A percentile compares a stretch with the other conserved stretches of the same genome.
These are phyloP conservation scores for Lanistes nyassanus DNA, from an alignment of 1,140 invertebrate species.

Conservation along the genomic window DNA sequence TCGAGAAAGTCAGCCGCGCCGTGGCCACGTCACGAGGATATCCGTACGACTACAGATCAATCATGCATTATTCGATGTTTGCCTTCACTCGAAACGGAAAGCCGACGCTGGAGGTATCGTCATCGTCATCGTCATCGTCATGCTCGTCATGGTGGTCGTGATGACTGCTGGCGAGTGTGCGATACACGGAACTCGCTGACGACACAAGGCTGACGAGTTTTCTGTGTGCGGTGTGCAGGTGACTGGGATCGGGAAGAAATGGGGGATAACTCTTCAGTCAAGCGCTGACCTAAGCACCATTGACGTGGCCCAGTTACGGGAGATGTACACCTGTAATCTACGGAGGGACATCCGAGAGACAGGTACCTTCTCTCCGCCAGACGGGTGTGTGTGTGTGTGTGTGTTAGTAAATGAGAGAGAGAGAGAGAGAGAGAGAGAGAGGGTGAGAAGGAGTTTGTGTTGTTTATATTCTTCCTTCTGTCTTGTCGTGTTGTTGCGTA, in stretches of 20 bases:
- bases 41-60: slow-evolving; percentile 81
- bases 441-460: neutral
- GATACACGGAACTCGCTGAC: neutral
- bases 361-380: too few relatives aligned
- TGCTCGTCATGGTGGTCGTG: too few relatives aligned
- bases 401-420: too few relatives aligned
- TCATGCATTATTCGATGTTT: slow-evolving; percentile 85
- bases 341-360: slow-evolving; percentile 44
- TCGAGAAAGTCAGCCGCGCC: slow-evolving; percentile 34
- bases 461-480: neutral
- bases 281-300: slow-evolving; percentile 54
- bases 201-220: neutral
- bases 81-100: slow-evolving; percentile 81
- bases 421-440: too few relatives aligned
- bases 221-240: slow-evolving; percentile 42
- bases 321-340: slow-evolving; percentile 60
- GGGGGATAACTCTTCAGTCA: slow-evolving; percentile 54
- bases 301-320: slow-evolving; percentile 59
- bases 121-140: too few relatives aligned
- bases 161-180: neutral
- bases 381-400: too few relatives aligned
- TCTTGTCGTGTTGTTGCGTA: too few relatives aligned
- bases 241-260: slow-evolving; percentile 53
- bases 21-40: slow-evolving; percentile 41
- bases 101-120: slow-evolving; percentile 64